Evolutionary conservation across 2,113 vertebrate genomes (phyloP).

Genomic region (Chionodraco myersi): DNA sequence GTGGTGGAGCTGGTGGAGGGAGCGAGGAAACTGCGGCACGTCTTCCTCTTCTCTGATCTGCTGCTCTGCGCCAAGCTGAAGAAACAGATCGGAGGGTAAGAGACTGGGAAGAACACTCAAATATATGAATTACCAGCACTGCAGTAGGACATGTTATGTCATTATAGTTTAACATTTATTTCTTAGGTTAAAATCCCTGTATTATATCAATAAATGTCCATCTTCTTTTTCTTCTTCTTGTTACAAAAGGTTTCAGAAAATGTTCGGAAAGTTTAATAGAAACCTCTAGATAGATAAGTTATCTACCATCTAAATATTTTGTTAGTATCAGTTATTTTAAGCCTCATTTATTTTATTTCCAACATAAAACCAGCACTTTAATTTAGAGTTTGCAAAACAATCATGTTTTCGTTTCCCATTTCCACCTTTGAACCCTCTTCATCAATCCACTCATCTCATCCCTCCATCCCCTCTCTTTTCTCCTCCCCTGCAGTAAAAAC

Average conservation of each 20-base stretch:
- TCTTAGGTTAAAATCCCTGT: background rate
- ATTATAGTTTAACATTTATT: background rate
- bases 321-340: background rate
- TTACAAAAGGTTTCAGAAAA: background rate
- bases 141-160: background rate
- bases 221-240: background rate
- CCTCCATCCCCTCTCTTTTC: background rate
- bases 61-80: slow-evolving; percentile 98
- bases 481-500: slow-evolving; percentile 86
- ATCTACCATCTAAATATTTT: too few relatives aligned
- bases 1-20: slow-evolving; percentile 99
- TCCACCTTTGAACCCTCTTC: background rate
- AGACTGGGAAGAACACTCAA: background rate
- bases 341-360: background rate
- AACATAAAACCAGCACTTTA: background rate
- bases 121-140: background rate
- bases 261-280: background rate
- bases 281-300: too few relatives aligned
- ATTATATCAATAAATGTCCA: too few relatives aligned
- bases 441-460: background rate
- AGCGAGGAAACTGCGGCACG: slow-evolving; percentile 93
- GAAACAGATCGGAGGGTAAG: slow-evolving; percentile 97
- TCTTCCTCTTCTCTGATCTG: slow-evolving; percentile 97
- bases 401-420: background rate
- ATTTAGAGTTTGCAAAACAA: background rate